These are phyloP conservation scores for Solea solea DNA, from an alignment of 2,113 vertebrate genomes.

Conservation along the genomic window DNA sequence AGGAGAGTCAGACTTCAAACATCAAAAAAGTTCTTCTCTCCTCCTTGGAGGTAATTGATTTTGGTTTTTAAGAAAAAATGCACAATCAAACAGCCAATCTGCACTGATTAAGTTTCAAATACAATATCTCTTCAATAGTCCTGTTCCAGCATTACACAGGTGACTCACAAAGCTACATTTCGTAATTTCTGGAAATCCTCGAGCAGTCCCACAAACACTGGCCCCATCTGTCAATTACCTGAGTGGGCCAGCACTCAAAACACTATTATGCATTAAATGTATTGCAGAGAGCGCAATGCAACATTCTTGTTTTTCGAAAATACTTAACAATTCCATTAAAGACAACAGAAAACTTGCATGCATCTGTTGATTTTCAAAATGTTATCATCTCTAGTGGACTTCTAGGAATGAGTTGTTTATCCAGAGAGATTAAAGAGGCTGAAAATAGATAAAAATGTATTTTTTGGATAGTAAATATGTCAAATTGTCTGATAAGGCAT, in stretches of 20 bases:
- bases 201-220: conserved; percentile 56
- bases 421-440: conserved; percentile 70
- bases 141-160: conserved; percentile 18
- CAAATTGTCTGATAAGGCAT: conserved; percentile 54
- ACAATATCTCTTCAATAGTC: conserved; percentile 39
- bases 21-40: conserved; percentile 12
- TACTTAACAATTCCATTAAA: conserved; percentile 75
- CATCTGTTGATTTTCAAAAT: conserved; percentile 73
- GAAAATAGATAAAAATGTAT: conserved; percentile 62
- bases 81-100: conserved; percentile 38
- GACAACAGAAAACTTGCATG: conserved; percentile 39
- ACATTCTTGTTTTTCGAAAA: conserved; percentile 63
- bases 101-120: conserved; percentile 50
- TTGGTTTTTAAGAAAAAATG: conserved; percentile 21
- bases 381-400: conserved; percentile 67
- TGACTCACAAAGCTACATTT: conserved; percentile 41
- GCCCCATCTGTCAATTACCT: conserved; percentile 74
- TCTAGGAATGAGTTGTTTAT: conserved; percentile 72
- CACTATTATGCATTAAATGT: conserved; percentile 63
- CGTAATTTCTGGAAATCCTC: conserved; percentile 61
- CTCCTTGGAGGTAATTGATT: conserved; percentile 38
- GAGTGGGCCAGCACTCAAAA: conserved; percentile 56
- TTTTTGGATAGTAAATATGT: conserved; percentile 70
- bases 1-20: conserved; percentile 20
- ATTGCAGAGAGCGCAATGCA: conserved; percentile 42